Evolutionary conservation across 2,888 invertebrate species (phyloP).

Genomic region (Melanostoma scalare): DNA sequence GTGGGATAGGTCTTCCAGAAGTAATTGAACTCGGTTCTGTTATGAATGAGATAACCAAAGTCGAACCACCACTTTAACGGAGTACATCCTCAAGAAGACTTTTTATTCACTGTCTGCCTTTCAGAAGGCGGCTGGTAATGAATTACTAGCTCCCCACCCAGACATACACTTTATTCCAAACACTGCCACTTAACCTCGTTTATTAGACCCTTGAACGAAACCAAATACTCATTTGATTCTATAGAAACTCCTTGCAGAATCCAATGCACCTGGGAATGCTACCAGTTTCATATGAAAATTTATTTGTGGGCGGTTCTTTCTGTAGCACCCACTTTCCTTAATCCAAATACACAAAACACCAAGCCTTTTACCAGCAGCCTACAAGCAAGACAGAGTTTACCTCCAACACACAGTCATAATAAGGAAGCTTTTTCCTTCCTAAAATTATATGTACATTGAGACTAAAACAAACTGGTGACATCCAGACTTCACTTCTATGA

Average conservation of each 20-base stretch:
- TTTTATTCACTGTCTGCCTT: no score
- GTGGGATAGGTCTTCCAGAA: constrained; percentile 10
- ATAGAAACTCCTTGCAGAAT: no score
- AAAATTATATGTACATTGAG: constrained; percentile 11
- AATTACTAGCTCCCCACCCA: constrained; percentile 37
- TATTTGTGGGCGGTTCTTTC: constrained; percentile 27
- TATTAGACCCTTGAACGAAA: neutral
- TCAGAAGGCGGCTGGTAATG: neutral
- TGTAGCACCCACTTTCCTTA: constrained; percentile 29
- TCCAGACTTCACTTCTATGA: neutral
- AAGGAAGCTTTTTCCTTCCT: constrained; percentile 29
- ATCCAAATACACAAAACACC: neutral
- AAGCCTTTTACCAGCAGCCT: no score
- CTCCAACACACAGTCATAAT: constrained; percentile 20
- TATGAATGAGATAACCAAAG: neutral
- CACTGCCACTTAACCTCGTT: no score
- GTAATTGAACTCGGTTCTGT: neutral
- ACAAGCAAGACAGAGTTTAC: constrained; percentile 1
- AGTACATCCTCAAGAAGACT: no score
- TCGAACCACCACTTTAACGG: no score
- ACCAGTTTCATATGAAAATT: neutral
- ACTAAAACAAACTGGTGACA: neutral
- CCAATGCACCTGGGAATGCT: constrained; percentile 40
- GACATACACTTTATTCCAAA: neutral
- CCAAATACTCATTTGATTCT: no score